These are phyloP conservation scores for Stegostoma tigrinum DNA, from an alignment of 2,113 vertebrate species.

Conservation along the genomic window DNA sequence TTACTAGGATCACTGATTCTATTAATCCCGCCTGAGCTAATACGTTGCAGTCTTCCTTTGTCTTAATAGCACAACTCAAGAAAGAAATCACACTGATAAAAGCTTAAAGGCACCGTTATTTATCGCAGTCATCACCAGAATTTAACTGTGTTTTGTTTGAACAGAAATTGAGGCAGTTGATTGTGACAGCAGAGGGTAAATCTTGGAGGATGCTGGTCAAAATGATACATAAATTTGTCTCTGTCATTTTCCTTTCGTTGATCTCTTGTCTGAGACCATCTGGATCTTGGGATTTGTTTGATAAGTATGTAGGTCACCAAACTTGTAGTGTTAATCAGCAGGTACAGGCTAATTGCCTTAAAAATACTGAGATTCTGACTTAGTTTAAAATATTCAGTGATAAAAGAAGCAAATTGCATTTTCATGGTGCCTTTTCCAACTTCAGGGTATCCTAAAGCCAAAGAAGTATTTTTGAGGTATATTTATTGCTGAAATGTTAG, in stretches of 20 bases:
- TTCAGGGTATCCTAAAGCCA: not conserved
- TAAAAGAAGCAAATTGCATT: not conserved
- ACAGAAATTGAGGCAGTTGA: not conserved
- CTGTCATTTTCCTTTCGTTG: not conserved
- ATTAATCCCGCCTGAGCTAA: not conserved
- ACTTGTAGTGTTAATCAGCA: not conserved
- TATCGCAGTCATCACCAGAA: not conserved
- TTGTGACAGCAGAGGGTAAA: not conserved
- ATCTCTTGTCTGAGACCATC: not conserved
- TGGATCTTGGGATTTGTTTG: not conserved
- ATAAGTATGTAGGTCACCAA: not conserved
- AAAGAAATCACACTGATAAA: not conserved
- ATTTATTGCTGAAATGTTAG: not conserved
- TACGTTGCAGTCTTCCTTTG: not conserved
- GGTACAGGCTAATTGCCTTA: not conserved
- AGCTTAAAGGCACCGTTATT: not conserved
- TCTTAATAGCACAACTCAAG: not conserved
- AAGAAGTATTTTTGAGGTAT: not conserved
- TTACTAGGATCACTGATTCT: conserved; percentile 31
- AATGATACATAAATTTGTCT: not conserved
- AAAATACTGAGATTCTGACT: not conserved
- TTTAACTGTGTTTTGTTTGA: not conserved
- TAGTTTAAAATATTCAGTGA: not conserved
- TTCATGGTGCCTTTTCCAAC: not conserved
- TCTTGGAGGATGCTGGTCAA: not conserved